phyloP scores from a whole-genome alignment of 2,797 vertebrate genomes.

The Urocyon cinereoargenteus region DNA sequence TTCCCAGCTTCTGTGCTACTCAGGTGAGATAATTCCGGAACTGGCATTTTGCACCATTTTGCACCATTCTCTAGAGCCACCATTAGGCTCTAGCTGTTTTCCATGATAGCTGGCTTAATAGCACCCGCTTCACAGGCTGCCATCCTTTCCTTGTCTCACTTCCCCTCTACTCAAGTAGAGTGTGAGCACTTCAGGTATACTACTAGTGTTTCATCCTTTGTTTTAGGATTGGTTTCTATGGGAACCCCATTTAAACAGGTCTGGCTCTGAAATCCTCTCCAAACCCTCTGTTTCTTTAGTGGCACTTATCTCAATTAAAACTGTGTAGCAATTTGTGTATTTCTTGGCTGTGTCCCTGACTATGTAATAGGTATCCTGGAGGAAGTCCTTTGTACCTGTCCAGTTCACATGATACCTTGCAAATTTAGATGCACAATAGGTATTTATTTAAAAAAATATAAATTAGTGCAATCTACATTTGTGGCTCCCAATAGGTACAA shows the following conservation, averaged over 20 bases:
- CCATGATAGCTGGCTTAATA: rapidly evolving
- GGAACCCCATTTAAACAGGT: background rate
- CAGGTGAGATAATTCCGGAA: background rate
- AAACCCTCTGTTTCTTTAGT: background rate
- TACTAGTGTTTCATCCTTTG: rapidly evolving
- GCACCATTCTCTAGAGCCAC: background rate
- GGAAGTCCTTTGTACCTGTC: background rate
- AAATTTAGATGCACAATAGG: too few species aligned
- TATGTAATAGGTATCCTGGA: background rate
- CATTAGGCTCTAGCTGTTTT: too few species aligned
- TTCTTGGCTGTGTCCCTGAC: background rate
- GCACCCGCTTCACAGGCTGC: rapidly evolving
- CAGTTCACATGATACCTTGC: too few species aligned
- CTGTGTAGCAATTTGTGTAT: background rate
- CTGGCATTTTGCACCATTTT: background rate
- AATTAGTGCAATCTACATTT: background rate
- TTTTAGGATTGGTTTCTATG: background rate
- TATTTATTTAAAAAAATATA: background rate
- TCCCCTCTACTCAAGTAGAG: background rate
- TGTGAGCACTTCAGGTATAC: background rate
- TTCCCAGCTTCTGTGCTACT: too few species aligned
- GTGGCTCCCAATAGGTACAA: background rate
- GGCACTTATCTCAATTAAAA: background rate
- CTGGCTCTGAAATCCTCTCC: background rate
- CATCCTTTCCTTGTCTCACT: background rate